Evolutionary conservation across 2,113 vertebrate genomes (phyloP).

Genomic region (Oxyruncus cristatus): DNA sequence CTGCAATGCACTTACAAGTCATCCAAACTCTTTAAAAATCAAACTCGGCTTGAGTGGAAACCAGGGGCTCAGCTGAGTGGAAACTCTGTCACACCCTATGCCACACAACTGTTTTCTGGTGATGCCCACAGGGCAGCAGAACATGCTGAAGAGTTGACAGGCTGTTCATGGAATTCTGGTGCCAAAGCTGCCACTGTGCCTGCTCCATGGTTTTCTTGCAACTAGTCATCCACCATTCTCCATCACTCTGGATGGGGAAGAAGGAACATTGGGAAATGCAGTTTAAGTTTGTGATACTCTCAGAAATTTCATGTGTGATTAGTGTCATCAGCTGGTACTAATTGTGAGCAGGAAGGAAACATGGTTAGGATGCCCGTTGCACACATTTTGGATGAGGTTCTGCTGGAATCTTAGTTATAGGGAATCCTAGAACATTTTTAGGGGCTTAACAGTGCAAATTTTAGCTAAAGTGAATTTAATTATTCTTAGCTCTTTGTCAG

Average conservation of each 20-base stretch:
- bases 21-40: not conserved
- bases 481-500: not conserved
- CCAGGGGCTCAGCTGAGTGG: not conserved
- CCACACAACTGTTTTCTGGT: not conserved
- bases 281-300: not conserved
- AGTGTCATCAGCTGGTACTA: not conserved
- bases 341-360: not conserved
- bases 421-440: not conserved
- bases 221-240: not conserved
- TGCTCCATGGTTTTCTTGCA: fast-evolving
- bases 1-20: not conserved
- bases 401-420: not conserved
- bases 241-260: not conserved
- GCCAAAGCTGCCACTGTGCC: not conserved
- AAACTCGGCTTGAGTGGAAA: too few species aligned
- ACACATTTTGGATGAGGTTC: not conserved
- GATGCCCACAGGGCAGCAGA: not conserved
- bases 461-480: not conserved
- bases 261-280: not conserved
- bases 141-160: not conserved
- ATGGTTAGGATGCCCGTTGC: not conserved
- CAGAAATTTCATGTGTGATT: not conserved
- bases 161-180: not conserved
- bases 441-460: not conserved
- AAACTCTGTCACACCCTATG: not conserved